A percentile compares a stretch with the other conserved stretches of the same genome.
Conservation (phyloP, 2,113 vertebrate species). For the Seriola aureovittata region DNA sequence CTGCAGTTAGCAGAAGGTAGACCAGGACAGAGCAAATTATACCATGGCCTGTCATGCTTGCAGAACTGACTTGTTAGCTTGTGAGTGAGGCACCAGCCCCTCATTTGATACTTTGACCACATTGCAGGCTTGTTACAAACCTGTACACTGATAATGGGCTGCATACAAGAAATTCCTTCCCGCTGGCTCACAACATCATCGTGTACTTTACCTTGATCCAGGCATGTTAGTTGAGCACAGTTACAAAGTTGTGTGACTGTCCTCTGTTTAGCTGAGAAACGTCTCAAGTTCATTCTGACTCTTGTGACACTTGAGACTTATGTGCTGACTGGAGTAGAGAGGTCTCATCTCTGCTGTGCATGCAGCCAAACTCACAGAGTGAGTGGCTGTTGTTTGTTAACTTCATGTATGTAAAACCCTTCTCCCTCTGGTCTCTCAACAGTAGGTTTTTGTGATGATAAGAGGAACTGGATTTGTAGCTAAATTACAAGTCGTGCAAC, state of each 20-base stretch:
- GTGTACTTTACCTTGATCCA: conserved; percentile 11
- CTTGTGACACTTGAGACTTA: conserved; percentile 9
- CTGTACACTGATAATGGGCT: conserved; percentile 17
- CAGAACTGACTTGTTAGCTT: neutral
- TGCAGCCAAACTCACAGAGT: neutral
- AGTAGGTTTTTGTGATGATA: conserved; percentile 1
- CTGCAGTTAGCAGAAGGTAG: conserved; percentile 1
- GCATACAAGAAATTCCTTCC: conserved; percentile 4
- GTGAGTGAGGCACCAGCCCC: neutral
- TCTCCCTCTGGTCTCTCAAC: neutral
- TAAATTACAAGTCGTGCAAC: neutral
- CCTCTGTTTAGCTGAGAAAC: conserved; percentile 7
- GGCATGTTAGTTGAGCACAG: neutral
- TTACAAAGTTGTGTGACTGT: neutral
- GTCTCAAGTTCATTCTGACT: conserved; percentile 47
- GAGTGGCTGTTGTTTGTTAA: neutral
- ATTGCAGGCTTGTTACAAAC: neutral
- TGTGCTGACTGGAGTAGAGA: conserved; percentile 17
- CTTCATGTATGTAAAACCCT: neutral
- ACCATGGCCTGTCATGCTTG: neutral
- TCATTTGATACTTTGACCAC: conserved; percentile 28
- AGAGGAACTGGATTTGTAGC: neutral
- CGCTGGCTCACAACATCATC: neutral
- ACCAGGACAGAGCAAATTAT: conserved; percentile 1
- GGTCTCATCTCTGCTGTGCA: neutral